Percentiles rank a stretch among this genome's conserved stretches.
Evolutionary conservation across 2,888 invertebrate species (phyloP).

Genomic region (Cremastinae sp.): DNA sequence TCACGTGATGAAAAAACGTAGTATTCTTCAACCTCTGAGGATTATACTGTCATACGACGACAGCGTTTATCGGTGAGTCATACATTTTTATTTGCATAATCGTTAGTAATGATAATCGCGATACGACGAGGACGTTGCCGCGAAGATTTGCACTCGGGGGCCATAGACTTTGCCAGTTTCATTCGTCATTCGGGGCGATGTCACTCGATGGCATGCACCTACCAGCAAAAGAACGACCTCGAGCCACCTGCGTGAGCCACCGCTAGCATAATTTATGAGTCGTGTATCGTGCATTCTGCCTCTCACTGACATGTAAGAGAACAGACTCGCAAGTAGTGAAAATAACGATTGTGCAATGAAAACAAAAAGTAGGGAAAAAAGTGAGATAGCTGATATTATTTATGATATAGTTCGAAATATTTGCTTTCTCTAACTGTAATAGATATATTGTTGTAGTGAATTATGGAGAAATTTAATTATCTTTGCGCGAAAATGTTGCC

Average conservation of each 20-base stretch:
- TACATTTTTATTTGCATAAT: conserved; percentile 25
- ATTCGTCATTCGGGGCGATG: conserved; percentile 36
- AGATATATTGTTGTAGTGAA: too few species aligned
- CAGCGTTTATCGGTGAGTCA: conserved; percentile 91
- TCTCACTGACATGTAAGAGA: conserved; percentile 11
- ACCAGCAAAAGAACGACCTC: conserved; percentile 34
- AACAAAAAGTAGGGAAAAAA: background rate
- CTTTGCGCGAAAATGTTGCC: too few species aligned
- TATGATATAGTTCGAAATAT: too few species aligned
- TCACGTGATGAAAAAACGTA: conserved; percentile 89
- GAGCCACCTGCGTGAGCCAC: conserved; percentile 24
- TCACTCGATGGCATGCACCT: conserved; percentile 23
- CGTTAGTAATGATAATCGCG: conserved; percentile 1
- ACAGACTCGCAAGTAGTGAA: background rate
- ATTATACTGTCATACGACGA: conserved; percentile 93
- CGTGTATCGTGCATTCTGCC: conserved; percentile 16
- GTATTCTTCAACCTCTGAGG: conserved; percentile 90
- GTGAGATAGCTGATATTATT: too few species aligned
- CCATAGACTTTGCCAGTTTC: background rate
- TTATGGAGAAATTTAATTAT: too few species aligned
- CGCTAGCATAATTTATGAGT: conserved; percentile 21
- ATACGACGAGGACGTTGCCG: background rate
- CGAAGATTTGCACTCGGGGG: background rate
- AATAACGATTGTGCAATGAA: conserved; percentile 27
- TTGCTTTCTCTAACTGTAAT: too few species aligned